phyloP scores from a whole-genome alignment of 2,888 invertebrate species.

The Drosophila gaucha region DNA sequence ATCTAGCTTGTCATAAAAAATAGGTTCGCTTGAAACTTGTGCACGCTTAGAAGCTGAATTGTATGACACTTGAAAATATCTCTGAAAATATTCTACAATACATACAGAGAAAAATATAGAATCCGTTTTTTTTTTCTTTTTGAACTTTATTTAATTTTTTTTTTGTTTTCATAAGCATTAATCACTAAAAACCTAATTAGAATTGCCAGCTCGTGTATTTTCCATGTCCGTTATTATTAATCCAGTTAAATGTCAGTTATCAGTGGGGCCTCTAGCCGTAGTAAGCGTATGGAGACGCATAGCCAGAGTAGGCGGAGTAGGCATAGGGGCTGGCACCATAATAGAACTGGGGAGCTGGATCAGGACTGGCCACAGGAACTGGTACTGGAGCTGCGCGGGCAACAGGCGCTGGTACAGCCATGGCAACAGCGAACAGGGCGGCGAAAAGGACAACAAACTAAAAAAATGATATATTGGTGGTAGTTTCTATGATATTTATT shows the following conservation, averaged over 20 bases:
- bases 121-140: neutral
- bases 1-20: neutral
- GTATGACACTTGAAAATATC: neutral
- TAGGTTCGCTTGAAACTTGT: neutral
- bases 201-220: conserved; percentile 63
- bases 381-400: conserved; percentile 71
- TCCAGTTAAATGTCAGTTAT: conserved; percentile 39
- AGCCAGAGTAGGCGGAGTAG: conserved; percentile 73
- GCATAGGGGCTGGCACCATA: conserved; percentile 79
- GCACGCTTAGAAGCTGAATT: neutral
- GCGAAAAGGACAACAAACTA: conserved; percentile 77
- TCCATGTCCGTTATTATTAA: conserved; percentile 57
- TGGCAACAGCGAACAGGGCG: conserved; percentile 75
- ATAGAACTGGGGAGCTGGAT: conserved; percentile 77
- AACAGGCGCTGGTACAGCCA: conserved; percentile 75
- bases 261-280: conserved; percentile 68
- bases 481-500: neutral
- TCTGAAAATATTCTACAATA: too few relatives aligned
- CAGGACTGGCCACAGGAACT: conserved; percentile 69
- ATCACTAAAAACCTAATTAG: conserved; percentile 58
- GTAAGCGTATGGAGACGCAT: conserved; percentile 79
- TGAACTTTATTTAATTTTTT: conserved; percentile 47
- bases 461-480: neutral
- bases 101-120: too few relatives aligned
- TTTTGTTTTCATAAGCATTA: conserved; percentile 43